These are phyloP conservation scores for Burhinus oedicnemus DNA, from an alignment of 2,113 vertebrate species.

Conservation along the genomic window DNA sequence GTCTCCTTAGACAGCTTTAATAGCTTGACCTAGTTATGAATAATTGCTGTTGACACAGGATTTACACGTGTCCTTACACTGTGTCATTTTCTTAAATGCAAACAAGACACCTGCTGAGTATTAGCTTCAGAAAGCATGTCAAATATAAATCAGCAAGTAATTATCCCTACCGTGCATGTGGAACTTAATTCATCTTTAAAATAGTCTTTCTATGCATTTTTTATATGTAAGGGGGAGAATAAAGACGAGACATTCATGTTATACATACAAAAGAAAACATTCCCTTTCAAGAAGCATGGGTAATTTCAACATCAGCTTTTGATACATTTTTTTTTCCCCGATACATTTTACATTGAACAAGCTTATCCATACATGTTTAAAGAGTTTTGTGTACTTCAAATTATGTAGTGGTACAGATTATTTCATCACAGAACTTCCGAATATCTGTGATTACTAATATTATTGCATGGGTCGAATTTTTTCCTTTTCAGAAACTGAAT, in stretches of 20 bases:
- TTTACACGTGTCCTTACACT: not conserved
- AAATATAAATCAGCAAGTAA: slow-evolving; percentile 37
- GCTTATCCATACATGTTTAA: not conserved
- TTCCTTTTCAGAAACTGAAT: not conserved
- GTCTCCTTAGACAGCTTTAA: not conserved
- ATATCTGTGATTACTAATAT: not conserved
- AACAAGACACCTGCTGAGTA: slow-evolving; percentile 21
- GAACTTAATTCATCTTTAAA: slow-evolving; percentile 10
- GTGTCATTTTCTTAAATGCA: not conserved
- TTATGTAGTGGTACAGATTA: not conserved
- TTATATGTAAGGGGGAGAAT: not conserved
- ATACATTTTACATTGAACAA: not conserved
- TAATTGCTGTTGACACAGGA: slow-evolving; percentile 13
- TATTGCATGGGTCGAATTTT: not conserved
- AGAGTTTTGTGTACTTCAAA: not conserved
- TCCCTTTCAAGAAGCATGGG: not conserved
- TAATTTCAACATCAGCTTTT: not conserved
- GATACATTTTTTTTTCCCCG: not conserved
- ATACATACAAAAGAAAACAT: not conserved
- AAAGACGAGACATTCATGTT: not conserved
- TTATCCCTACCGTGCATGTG: not conserved
- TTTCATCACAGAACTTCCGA: not conserved
- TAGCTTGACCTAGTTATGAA: not conserved
- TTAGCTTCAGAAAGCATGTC: slow-evolving; percentile 1
- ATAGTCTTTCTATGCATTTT: not conserved